phyloP scores from a whole-genome alignment of 1,140 invertebrate genomes.

The Argopecten irradians region DNA sequence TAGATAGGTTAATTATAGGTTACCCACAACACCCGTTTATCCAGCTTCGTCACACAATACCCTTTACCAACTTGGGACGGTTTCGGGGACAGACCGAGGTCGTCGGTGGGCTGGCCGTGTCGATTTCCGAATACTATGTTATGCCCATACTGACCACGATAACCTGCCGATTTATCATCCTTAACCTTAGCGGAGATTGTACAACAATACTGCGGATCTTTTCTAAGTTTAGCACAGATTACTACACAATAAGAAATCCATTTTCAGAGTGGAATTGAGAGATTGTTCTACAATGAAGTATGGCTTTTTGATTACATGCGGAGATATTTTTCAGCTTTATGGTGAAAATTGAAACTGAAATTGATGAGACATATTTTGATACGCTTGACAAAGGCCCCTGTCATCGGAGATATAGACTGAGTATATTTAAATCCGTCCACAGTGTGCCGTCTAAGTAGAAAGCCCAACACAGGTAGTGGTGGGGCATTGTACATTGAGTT shows the following conservation, averaged over 20 bases:
- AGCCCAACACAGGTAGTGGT: neutral
- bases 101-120: neutral
- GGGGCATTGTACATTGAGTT: neutral
- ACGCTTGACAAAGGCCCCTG: neutral
- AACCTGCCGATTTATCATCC: neutral
- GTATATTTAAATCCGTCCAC: constrained; percentile 1
- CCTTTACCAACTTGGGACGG: neutral
- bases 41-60: neutral
- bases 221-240: neutral
- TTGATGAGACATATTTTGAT: constrained; percentile 23
- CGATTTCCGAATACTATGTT: neutral
- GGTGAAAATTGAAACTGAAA: constrained; percentile 16
- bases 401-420: neutral
- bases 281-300: constrained; percentile 4
- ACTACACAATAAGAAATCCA: neutral
- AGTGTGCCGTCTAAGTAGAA: neutral
- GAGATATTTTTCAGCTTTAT: constrained; percentile 7
- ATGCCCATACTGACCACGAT: neutral
- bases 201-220: neutral
- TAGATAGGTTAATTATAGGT: neutral
- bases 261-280: neutral
- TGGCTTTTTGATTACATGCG: constrained; percentile 10
- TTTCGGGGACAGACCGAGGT: neutral
- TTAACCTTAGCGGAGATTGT: neutral
- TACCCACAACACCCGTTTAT: neutral